Evolutionary conservation across 2,797 vertebrate genomes (phyloP), one percentile per base, ranked within the genome.

Genomic region (Parambassis ranga): DNA sequence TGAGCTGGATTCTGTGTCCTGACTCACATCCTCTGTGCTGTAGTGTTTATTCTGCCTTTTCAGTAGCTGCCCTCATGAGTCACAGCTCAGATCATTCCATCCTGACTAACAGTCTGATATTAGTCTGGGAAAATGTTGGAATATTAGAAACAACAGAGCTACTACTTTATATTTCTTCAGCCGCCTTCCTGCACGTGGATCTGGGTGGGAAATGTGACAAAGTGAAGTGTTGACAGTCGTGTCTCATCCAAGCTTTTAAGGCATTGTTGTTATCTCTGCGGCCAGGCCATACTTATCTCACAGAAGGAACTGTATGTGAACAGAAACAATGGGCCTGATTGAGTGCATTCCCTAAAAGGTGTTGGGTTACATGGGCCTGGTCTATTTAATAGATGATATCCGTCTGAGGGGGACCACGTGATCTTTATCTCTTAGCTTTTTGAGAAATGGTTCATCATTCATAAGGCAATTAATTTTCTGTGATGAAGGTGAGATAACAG

Each of bases 251-350:
- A 26, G 87, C 91, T 92, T 88, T 92, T 90, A 90, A 87, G 78
- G 75, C 82, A 57, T 79, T 72, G 86, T 77, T 88, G 89, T 93
- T 93, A 92, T 93, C 91, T 91, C 22, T 11, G 71, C 24, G 61
- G 78, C 84, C 87, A 71, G 81, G 86, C 60, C 83, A 20, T 24
- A 90, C 90, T 92, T 93, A 93, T 92, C 92, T 92, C 71, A 69
- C 83, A 82, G 70, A 81, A 87, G 82, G 87, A 91, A 93, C 91
- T 93, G 91, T 91, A 94, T 93, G 91, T 89, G 90, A 89, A 71
- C 84, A 88, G 87, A 92, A 91, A 94, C 92, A 93, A 93, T 92
- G 79, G 91, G 69, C 57, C 41, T 92, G 93, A 93, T 92, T 91
- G 93, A 93, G 87, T 89, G 90, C 92, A 92, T 91, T 91, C 91